Base-by-base conservation (phyloP, 2,113 vertebrate species). In the Melanerpes formicivorus region DNA sequence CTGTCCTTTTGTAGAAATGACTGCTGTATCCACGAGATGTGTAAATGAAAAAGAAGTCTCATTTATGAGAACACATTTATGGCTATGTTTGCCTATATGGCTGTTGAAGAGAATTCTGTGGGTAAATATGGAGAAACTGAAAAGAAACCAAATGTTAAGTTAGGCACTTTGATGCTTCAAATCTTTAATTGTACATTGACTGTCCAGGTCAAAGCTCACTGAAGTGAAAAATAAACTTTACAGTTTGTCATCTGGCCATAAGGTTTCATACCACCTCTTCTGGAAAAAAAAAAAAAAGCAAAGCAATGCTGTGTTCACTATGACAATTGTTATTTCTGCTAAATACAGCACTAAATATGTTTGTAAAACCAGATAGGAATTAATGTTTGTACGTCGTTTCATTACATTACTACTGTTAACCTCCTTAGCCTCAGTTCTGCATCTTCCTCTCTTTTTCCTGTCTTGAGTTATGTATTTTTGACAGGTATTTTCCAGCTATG, bases 391-490 rank as follows among this genome's bases (percentile, higher is more conserved):
- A 26, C 4, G 8, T 78, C 70, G 37, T 46, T 52, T 82, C 44
- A 56, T 79, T 75, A 13, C n/a, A 30, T 30, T 65, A 30, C 18
- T 70, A 18, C 60, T 80, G 10, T 72, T 78, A 69, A 6, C 22
- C 11, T 37, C 32, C 40, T 71, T 34, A 67, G 42, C 27, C 27
- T 90, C 62, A 50, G 14, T 69, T 85, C 50, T 75, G 18, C 10
- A 27, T 65, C 40, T 71, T 0, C 0, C n/a, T 80, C 63, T 66
- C 30, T 64, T 90, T 86, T 70, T 82, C 37, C 42, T 76, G 1
- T 58, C 37, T 0, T 0, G 14, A 84, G 22, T 89, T 64, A 37
- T 0, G 0, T 83, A 14, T 11, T 65, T 87, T 82, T 74, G 56
- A 34, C 52, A 64, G 4, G 23, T 63, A 8, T 72, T 92, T 72